Evolutionary conservation across 2,797 vertebrate species (phyloP).

Genomic region (Clamator glandarius): DNA sequence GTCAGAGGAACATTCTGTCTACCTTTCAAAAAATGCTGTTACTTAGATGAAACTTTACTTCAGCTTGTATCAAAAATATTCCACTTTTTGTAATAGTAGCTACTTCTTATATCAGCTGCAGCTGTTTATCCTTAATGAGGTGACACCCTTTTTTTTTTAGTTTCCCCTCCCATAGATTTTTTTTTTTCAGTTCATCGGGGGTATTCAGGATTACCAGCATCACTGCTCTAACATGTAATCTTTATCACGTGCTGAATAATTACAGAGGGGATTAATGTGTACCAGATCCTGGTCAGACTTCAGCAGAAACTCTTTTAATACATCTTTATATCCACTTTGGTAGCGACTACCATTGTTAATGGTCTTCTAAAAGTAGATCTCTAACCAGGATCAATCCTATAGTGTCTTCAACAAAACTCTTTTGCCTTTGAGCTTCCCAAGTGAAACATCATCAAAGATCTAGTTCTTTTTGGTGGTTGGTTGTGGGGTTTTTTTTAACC

Average conservation of each 20-base stretch:
- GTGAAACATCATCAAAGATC: not conserved
- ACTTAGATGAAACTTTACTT: too few species aligned
- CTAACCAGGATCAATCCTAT: too few species aligned
- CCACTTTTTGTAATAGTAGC: too few species aligned
- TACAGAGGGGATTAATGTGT: not conserved
- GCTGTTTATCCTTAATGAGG: too few species aligned
- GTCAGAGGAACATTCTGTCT: too few species aligned
- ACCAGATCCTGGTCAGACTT: not conserved
- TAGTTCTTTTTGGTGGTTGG: too few species aligned
- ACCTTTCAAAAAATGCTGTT: too few species aligned
- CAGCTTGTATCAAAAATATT: too few species aligned
- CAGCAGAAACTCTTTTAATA: not conserved
- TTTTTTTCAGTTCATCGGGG: not conserved
- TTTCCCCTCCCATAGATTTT: fast-evolving
- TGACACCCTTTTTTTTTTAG: too few species aligned
- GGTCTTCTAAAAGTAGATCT: too few species aligned
- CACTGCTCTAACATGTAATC: fast-evolving
- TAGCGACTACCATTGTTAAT: not conserved
- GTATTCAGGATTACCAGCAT: fast-evolving
- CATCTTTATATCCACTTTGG: not conserved
- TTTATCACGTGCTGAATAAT: not conserved
- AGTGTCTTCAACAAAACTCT: not conserved
- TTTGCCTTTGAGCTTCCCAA: fast-evolving
- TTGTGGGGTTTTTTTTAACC: too few species aligned
- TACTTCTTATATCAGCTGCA: too few species aligned